Base-by-base conservation (phyloP, 2,113 vertebrate genomes). In the Saiga tatarica region DNA sequence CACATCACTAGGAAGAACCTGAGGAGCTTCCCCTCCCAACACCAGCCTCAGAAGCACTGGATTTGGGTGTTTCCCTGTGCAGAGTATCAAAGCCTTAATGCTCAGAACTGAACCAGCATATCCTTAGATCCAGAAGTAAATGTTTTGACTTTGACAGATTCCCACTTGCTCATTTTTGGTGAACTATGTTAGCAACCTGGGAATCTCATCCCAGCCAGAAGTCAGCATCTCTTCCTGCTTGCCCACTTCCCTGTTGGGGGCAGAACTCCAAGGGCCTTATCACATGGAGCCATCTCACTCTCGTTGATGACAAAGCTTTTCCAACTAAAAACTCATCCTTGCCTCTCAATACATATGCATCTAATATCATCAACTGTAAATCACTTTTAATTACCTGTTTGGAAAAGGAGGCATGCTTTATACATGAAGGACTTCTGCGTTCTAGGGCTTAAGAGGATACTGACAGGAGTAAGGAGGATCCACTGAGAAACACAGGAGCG, bases 301-400 rank as follows among this genome's bases (percentile, higher is more conserved):
- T 85, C 71, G 87, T 1, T 59, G 84, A 96, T n/a, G 53, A 85
- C 53, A 90, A 96, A 96, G 74, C 53, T 92, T 96, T 91, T 88
- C 79, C 88, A 86, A 82, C 60, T 95, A 90, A 95, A 89, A 94
- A 55, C 6, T 88, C 47, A 52, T 36, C 53, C 94, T 74, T 74
- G 62, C 53, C 64, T 92, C 89, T 53, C n/a, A 7, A 19, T n/a
- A 81, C 50, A n/a, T 15, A 28, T 8, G 42, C 74, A 95, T 82
- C 81, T 85, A 60, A 91, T n/a, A 59, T n/a, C 67, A 83, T 30
- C 96, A 94, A 96, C 71, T 86, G 28, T 36, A 93, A 94, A 89
- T 30, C 4, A 5, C 78, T 87, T 92, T 93, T 57, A 95, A 91
- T 4, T 9, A 91, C 23, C 76, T 93, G 21, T 88, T 89, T 94